phyloP scores from a whole-genome alignment of 2,797 vertebrate species.

The Periophthalmus magnuspinnatus region DNA sequence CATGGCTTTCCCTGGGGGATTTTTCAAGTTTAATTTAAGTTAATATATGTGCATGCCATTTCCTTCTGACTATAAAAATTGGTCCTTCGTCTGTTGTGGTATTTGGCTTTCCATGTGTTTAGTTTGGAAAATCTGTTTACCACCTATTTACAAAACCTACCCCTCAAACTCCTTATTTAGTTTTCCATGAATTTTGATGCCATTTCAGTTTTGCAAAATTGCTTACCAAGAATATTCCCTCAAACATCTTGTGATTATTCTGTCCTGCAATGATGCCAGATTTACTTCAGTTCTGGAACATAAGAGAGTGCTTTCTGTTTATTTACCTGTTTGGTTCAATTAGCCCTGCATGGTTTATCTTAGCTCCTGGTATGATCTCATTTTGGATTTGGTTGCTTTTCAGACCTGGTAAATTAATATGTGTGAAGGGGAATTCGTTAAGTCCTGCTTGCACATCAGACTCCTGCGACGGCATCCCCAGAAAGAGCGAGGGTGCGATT shows the following conservation, averaged over 20 bases:
- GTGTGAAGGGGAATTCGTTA: slow-evolving; percentile 77
- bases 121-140: slow-evolving; percentile 38
- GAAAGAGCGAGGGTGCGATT: slow-evolving; percentile 53
- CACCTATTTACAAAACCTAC: slow-evolving; percentile 37
- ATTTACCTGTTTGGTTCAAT: slow-evolving; percentile 73
- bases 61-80: slow-evolving; percentile 23
- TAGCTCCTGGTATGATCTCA: slow-evolving; percentile 70
- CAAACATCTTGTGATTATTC: slow-evolving; percentile 44
- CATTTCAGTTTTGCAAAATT: slow-evolving; percentile 16
- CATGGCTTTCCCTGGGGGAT: slow-evolving; percentile 14
- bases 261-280: slow-evolving; percentile 48
- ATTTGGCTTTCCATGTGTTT: slow-evolving; percentile 39
- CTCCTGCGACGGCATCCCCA: slow-evolving; percentile 55
- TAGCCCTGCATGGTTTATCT: slow-evolving; percentile 72
- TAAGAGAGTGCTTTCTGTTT: slow-evolving; percentile 69
- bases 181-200: slow-evolving; percentile 42
- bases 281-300: slow-evolving; percentile 63
- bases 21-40: slow-evolving; percentile 13
- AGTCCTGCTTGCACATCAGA: slow-evolving; percentile 47
- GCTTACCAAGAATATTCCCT: slow-evolving; percentile 26
- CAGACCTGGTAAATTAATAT: slow-evolving; percentile 76
- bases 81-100: slow-evolving; percentile 15
- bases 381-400: slow-evolving; percentile 74
- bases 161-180: slow-evolving; percentile 42
- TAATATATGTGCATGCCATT: slow-evolving; percentile 27